Evolutionary conservation across 2,113 vertebrate genomes (phyloP), one percentile per base, ranked within the genome.

Genomic region (Coryphaenoides rupestris): DNA sequence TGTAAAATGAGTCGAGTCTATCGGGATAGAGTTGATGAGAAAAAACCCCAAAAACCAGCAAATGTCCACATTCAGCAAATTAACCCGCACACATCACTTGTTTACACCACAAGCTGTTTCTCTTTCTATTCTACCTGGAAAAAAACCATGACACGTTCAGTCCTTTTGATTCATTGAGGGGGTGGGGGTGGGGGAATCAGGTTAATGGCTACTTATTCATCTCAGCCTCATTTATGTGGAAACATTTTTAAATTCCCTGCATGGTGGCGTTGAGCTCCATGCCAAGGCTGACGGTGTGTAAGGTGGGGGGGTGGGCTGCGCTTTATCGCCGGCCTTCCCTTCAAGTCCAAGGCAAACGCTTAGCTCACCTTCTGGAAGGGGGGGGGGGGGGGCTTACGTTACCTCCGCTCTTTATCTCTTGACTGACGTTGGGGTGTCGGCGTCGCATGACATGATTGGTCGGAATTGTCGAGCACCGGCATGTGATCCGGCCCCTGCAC

Each of bases 201-300:
- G 58, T 17, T 21, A 3, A 24, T 24, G 2, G 22, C 21, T 62
- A 58, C 40, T 15, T 28, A 80, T 74, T 74, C 63, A 77, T 33
- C 76, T 80, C 67, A 52, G 59, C 60, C 46, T 78, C 19, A 72
- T 85, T 86, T 82, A 70, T 75, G 80, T 75, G 58, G 58, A 57
- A 47, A 50, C n/a, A 46, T 21, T 57, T 26, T 63, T 60, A 0
- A 1, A 70, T 75, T 24, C 55, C 68, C 64, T 79, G 59, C 75
- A 57, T 62, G 66, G 62, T 52, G 65, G 71, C 72, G 60, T 69
- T 63, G 75, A 69, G 62, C 47, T 56, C 58, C 46, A n/a, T 69
- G 64, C 70, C 53, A 58, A 64, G 49, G 47, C 57, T 12, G 54
- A 62, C 58, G 0, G 60, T 47, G 24, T 60, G 21, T 10, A 60